Conservation (phyloP, 2,888 invertebrate species). For the Agonum fuliginosum region DNA sequence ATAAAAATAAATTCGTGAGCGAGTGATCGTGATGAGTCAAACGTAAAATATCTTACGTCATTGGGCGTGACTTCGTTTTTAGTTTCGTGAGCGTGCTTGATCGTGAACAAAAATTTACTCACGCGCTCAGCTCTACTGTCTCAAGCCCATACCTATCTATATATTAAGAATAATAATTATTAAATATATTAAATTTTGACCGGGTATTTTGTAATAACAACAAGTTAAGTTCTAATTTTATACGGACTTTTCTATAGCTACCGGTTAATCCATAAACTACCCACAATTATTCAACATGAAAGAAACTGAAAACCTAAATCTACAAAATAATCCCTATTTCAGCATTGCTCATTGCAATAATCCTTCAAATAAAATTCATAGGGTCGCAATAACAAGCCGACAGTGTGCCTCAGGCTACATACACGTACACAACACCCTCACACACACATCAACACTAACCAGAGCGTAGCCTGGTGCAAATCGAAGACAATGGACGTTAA, state of each 20-base stretch:
- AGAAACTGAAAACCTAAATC: neutral
- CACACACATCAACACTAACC: slow-evolving; percentile 16
- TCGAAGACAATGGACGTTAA: slow-evolving; percentile 53
- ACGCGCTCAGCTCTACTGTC: no score
- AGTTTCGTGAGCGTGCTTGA: no score
- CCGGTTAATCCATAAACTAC: neutral
- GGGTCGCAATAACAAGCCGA: slow-evolving; percentile 25
- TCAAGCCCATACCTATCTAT: no score
- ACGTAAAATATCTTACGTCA: no score
- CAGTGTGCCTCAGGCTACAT: slow-evolving; percentile 6
- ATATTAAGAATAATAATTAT: no score
- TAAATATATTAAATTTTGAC: neutral
- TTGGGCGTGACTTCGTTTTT: no score
- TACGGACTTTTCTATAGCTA: neutral
- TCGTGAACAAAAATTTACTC: no score
- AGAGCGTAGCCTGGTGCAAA: slow-evolving; percentile 31
- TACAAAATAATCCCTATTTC: neutral
- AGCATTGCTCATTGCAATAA: neutral
- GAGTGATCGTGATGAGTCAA: no score
- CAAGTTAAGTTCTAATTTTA: neutral
- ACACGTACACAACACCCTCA: neutral
- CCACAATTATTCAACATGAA: slow-evolving; percentile 22
- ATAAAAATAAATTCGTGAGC: no score
- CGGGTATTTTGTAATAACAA: neutral
- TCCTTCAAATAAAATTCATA: slow-evolving; percentile 43